Percentiles rank a stretch among this genome's conserved stretches.
Conservation (phyloP, 2,113 vertebrate species). For the Tupaia tana region DNA sequence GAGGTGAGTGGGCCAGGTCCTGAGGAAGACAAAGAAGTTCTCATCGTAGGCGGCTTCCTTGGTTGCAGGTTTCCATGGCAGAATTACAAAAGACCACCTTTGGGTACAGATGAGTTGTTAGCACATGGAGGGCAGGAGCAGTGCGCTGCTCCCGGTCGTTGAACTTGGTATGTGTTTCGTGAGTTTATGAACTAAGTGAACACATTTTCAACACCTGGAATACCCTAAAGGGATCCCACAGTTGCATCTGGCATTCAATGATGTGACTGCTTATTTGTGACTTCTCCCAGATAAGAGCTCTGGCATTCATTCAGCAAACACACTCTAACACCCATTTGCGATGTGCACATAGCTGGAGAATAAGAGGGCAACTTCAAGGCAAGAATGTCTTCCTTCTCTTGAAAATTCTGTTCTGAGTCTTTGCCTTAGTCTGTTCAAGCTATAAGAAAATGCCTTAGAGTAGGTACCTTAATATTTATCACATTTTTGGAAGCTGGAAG, state of each 20-base stretch:
- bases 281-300: background rate
- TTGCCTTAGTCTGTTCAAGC: background rate
- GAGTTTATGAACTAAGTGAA: slow-evolving; percentile 9
- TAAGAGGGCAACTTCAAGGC: background rate
- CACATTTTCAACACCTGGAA: background rate
- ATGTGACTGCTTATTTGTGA: slow-evolving; percentile 21
- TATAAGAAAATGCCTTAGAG: background rate
- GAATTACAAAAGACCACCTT: background rate
- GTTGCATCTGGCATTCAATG: background rate
- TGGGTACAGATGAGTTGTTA: background rate
- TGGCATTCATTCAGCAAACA: background rate
- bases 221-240: background rate
- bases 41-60: background rate
- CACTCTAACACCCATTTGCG: background rate
- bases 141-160: background rate
- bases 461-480: background rate
- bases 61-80: background rate
- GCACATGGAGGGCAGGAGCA: background rate
- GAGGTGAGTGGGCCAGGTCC: background rate
- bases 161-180: background rate
- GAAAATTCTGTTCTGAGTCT: slow-evolving; percentile 12
- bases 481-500: background rate
- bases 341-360: background rate
- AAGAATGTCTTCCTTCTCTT: slow-evolving; percentile 1
- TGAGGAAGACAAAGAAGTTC: slow-evolving; percentile 24